Evolutionary conservation across 92 coral and sea anemone species (phyloP).

Genomic region (Actinernus sp.): DNA sequence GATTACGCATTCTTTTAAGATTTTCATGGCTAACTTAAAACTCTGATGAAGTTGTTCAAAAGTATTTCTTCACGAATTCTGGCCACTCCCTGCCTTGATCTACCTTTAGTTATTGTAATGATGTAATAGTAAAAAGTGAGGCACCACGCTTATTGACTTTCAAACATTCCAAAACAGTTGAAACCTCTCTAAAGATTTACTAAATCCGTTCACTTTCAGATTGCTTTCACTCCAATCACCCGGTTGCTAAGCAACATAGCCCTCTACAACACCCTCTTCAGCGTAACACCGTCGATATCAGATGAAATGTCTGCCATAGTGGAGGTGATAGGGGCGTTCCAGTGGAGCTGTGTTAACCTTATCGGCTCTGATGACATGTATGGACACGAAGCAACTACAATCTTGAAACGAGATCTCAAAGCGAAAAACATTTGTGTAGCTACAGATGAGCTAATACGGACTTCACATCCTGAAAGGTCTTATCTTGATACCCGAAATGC

Average conservation of each 20-base stretch:
- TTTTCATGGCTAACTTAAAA: no score
- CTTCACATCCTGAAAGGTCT: neutral
- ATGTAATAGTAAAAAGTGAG: no score
- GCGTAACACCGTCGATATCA: constrained; percentile 65
- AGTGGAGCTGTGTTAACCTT: constrained; percentile 80
- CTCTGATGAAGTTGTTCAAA: no score
- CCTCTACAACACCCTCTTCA: constrained; percentile 49
- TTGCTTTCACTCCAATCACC: constrained; percentile 40
- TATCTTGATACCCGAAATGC: constrained; percentile 16
- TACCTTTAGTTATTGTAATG: no score
- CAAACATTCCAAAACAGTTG: no score
- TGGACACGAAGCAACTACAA: constrained; percentile 32
- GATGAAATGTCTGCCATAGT: constrained; percentile 69
- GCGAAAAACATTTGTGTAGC: constrained; percentile 65
- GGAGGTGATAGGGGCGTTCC: constrained; percentile 42
- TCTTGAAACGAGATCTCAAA: constrained; percentile 61
- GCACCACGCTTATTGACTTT: no score
- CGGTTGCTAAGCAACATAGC: constrained; percentile 55
- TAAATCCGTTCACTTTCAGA: no score
- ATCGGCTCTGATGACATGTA: constrained; percentile 62
- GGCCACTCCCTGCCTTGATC: no score
- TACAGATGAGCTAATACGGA: constrained; percentile 26
- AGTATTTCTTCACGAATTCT: no score
- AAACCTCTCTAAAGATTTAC: no score
- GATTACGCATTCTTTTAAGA: no score